Evolutionary conservation across 2,113 vertebrate species (phyloP).

Genomic region (Cisticola juncidis): DNA sequence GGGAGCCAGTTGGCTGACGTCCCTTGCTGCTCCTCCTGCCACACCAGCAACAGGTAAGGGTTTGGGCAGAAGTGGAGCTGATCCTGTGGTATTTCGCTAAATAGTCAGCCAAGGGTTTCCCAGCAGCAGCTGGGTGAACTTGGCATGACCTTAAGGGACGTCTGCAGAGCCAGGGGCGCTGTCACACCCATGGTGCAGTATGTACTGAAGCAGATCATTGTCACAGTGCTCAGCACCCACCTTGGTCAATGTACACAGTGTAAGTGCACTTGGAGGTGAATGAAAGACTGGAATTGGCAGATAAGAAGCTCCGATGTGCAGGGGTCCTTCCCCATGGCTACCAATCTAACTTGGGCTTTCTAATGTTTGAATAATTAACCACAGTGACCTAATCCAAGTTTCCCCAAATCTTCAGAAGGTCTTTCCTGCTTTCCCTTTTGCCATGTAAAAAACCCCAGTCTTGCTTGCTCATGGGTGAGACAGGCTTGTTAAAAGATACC

Average conservation of each 20-base stretch:
- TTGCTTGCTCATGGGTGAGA: not conserved
- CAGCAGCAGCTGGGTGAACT: slow-evolving; percentile 31
- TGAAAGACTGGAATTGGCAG: not conserved
- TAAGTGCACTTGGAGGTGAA: not conserved
- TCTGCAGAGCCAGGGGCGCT: not conserved
- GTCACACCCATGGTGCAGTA: slow-evolving; percentile 18
- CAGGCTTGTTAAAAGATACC: not conserved
- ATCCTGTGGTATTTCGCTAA: not conserved
- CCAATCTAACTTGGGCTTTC: not conserved
- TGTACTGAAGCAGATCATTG: not conserved
- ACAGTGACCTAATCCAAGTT: not conserved
- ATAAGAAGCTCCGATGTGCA: not conserved
- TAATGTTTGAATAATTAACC: not conserved
- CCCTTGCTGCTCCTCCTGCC: not conserved
- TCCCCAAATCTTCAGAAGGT: not conserved
- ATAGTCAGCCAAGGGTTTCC: not conserved
- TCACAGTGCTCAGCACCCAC: not conserved
- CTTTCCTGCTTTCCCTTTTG: not conserved
- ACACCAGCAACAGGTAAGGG: not conserved
- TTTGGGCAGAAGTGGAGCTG: not conserved
- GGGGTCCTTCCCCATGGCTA: not conserved
- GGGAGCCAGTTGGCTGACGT: not conserved
- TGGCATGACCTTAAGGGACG: not conserved
- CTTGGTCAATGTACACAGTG: not conserved
- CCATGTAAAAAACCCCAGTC: not conserved